Percentiles rank a stretch among this genome's conserved stretches.
Conservation (phyloP, 2,797 vertebrate species). For the Megaceryle alcyon region DNA sequence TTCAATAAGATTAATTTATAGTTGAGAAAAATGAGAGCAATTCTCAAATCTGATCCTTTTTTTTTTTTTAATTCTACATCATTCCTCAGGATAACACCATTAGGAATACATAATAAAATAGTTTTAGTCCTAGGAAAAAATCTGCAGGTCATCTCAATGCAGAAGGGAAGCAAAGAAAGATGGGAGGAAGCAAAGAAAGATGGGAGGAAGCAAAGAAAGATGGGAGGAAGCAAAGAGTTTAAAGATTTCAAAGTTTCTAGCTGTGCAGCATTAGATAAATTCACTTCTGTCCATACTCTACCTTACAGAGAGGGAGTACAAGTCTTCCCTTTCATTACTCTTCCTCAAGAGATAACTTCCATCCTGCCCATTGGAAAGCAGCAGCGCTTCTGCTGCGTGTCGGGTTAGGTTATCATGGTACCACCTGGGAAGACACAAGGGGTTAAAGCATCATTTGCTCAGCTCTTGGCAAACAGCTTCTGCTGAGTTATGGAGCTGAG, state of each 20-base stretch:
- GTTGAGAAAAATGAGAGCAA: neutral
- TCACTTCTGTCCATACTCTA: conserved; percentile 41
- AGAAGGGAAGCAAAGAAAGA: neutral
- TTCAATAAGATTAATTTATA: neutral
- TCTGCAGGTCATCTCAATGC: neutral
- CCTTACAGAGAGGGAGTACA: conserved; percentile 93
- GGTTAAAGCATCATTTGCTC: neutral
- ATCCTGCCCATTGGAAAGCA: conserved; percentile 91
- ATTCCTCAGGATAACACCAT: neutral
- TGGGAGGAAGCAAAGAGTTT: neutral
- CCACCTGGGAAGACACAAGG: conserved; percentile 82
- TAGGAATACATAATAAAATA: neutral
- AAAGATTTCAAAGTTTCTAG: neutral
- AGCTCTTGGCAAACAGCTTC: neutral
- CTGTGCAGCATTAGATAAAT: neutral
- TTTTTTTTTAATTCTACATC: neutral
- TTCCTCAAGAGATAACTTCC: conserved; percentile 94
- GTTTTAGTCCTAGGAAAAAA: neutral
- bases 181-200: neutral
- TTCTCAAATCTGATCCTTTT: neutral
- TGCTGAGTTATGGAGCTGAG: neutral
- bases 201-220: neutral
- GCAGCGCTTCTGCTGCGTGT: conserved; percentile 91
- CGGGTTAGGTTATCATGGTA: conserved; percentile 90
- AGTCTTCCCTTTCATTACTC: conserved; percentile 83